These are phyloP conservation scores for Pithys albifrons DNA, from an alignment of 2,113 vertebrate genomes.

Conservation along the genomic window DNA sequence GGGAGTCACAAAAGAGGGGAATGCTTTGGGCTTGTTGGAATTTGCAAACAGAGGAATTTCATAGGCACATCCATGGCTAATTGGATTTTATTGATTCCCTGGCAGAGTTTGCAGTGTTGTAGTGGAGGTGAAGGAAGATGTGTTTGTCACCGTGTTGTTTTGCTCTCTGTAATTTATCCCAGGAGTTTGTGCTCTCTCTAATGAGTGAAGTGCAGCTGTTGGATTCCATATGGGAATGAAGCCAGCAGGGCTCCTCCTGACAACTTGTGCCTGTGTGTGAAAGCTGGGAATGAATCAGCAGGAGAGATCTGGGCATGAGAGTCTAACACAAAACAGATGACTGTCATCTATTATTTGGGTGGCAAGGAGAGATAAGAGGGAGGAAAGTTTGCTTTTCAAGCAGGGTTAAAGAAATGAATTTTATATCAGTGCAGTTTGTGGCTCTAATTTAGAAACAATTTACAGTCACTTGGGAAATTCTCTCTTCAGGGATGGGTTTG, in stretches of 20 bases:
- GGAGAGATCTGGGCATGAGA: conserved; percentile 61
- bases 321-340: conserved; percentile 69
- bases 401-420: conserved; percentile 42
- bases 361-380: conserved; percentile 16
- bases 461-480: neutral
- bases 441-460: neutral
- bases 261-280: conserved; percentile 44
- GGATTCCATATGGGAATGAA: conserved; percentile 70
- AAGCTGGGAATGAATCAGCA: conserved; percentile 67
- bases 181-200: conserved; percentile 41
- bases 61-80: neutral
- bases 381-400: conserved; percentile 56
- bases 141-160: neutral
- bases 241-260: conserved; percentile 18
- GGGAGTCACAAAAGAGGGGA: neutral
- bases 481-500: neutral
- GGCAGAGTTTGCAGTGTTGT: neutral
- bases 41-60: neutral
- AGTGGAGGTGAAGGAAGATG: neutral
- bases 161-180: neutral
- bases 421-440: neutral
- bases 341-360: conserved; percentile 65
- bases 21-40: neutral
- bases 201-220: conserved; percentile 64
- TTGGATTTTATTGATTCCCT: neutral